Conservation (phyloP, 2,888 invertebrate species). For the Eumacrocentrus americanus region DNA sequence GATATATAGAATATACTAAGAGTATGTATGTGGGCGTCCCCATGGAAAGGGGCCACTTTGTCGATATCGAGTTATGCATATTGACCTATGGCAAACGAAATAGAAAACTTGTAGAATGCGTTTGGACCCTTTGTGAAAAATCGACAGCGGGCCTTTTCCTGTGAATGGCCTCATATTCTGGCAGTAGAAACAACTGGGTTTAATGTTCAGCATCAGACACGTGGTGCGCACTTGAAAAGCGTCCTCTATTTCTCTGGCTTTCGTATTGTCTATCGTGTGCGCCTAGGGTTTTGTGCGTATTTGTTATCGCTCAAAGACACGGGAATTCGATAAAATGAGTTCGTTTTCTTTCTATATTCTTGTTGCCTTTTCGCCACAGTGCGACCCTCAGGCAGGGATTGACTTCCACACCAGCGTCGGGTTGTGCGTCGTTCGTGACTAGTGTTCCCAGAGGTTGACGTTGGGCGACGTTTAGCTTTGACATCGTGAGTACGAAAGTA, state of each 20-base stretch:
- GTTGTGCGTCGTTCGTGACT: slow-evolving; percentile 38
- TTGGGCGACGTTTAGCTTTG: slow-evolving; percentile 15
- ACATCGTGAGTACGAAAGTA: slow-evolving; percentile 17
- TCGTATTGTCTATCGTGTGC: neutral
- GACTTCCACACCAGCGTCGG: slow-evolving; percentile 9
- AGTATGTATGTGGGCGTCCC: too few relatives aligned
- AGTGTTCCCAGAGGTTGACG: slow-evolving; percentile 34
- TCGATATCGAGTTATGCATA: too few relatives aligned
- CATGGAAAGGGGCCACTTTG: too few relatives aligned
- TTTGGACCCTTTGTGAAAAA: too few relatives aligned
- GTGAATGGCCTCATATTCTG: too few relatives aligned
- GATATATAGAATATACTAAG: too few relatives aligned
- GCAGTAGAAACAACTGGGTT: slow-evolving; percentile 14
- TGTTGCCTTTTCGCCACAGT: neutral
- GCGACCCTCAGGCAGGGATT: neutral
- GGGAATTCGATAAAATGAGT: slow-evolving; percentile 29
- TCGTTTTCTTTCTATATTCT: neutral
- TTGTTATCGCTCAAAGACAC: slow-evolving; percentile 24
- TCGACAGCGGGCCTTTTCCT: too few relatives aligned
- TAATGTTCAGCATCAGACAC: slow-evolving; percentile 11
- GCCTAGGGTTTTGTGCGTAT: slow-evolving; percentile 8
- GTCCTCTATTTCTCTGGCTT: neutral
- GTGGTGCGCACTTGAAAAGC: neutral
- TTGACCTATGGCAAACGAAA: too few relatives aligned
- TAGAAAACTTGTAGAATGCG: too few relatives aligned